A percentile compares a stretch with the other conserved stretches of the same genome.
Evolutionary conservation across 2,113 vertebrate genomes (phyloP).

Genomic region (Lepidothrix coronata): DNA sequence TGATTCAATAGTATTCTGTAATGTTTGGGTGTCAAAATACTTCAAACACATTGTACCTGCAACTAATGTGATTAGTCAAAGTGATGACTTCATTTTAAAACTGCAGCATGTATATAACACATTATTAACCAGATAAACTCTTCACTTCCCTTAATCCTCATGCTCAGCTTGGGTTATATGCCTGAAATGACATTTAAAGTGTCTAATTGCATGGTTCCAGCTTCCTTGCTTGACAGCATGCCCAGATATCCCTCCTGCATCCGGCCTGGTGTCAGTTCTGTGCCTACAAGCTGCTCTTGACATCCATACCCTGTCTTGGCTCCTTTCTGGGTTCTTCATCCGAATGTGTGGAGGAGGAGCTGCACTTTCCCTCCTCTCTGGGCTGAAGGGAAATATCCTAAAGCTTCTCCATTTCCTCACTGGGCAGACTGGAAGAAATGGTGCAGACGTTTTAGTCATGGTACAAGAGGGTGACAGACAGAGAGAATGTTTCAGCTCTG

Average conservation of each 20-base stretch:
- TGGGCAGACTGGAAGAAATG: not conserved
- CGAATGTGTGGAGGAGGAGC: not conserved
- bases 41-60: not conserved
- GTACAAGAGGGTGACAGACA: not conserved
- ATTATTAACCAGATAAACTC: not conserved
- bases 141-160: not conserved
- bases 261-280: not conserved
- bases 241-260: not conserved
- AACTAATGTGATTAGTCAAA: not conserved
- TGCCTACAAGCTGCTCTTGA: not conserved
- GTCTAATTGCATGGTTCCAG: rapidly evolving
- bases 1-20: not conserved
- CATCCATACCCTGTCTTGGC: not conserved
- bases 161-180: not conserved
- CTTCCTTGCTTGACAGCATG: not conserved
- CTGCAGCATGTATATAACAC: not conserved
- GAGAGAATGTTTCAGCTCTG: not conserved
- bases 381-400: not conserved
- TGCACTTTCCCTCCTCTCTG: not conserved
- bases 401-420: not conserved
- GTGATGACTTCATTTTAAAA: not conserved
- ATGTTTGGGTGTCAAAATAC: not conserved
- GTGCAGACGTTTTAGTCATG: not conserved
- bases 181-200: not conserved
- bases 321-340: not conserved